Evolutionary conservation across 2,797 vertebrate genomes (phyloP), one percentile per base, ranked within the genome.

Genomic region (Sylvia borin): DNA sequence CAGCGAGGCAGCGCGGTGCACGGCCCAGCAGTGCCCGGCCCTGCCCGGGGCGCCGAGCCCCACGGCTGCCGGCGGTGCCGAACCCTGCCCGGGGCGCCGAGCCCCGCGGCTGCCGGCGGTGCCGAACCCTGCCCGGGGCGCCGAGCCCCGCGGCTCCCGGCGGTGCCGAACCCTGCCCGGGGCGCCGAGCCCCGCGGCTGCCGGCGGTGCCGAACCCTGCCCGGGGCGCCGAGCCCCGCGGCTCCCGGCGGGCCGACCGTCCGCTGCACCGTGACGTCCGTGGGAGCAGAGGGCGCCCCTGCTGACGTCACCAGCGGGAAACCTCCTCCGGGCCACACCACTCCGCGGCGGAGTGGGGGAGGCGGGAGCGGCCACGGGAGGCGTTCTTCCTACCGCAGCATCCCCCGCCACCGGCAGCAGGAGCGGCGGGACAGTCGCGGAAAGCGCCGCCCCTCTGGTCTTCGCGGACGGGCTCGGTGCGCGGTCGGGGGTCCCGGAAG

Each of bases 401-500:
- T 9, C 4, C 12, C 11, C 34, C 12, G 5, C 6, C 34, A 22
- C 8, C 10, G 6, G 16, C 27, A 32, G 42, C 62, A 17, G 11
- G 4, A 51, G 8, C 3, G 1, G 14, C 6, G 57, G 25, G 6
- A 5, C 8, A 2, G 7, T 4, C 0, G 6, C 5, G 2, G 8
- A 2, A 32, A 15, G 9, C 6, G 1, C 1, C 14, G 2, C 9
- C 4, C 7, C 11, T 9, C 2, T 2, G 15, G 4, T 19, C 3
- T 27, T 25, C 11, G 20, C 13, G 11, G 11, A 3, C 1, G 7
- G 6, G 45, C 12, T 38, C 18, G 16, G 26, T 6, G 65, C 10
- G 43, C 25, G 2, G 27, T 27, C 3, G 7, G n/a, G 24, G 4
- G 8, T 4, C 13, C 16, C 15, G 16, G 7, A 9, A 3, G 9